phyloP scores from a whole-genome alignment of 2,888 invertebrate genomes.

The Melanchra persicariae region DNA sequence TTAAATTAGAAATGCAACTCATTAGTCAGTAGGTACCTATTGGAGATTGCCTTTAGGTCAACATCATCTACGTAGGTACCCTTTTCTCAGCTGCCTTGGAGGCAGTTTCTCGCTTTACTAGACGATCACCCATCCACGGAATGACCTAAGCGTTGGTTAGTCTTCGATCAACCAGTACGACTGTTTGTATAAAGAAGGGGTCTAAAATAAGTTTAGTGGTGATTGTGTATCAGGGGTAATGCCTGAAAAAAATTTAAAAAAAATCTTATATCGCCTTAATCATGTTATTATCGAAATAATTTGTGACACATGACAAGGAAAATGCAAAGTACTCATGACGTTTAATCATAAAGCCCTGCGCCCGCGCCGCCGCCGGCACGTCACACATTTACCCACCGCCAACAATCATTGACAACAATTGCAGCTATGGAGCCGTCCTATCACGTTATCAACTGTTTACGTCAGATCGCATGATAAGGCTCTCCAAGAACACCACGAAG shows the following conservation, averaged over 20 bases:
- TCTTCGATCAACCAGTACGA: too few relatives aligned
- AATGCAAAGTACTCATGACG: neutral
- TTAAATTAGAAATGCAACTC: neutral
- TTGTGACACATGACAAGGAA: neutral
- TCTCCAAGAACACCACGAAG: constrained; percentile 64
- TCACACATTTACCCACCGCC: constrained; percentile 27
- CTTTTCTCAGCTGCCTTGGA: too few relatives aligned
- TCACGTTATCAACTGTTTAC: constrained; percentile 62
- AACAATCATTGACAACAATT: constrained; percentile 55
- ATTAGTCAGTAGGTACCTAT: neutral
- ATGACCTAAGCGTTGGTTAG: too few relatives aligned
- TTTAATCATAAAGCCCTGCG: neutral
- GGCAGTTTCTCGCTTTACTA: too few relatives aligned
- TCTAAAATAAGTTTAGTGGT: too few relatives aligned
- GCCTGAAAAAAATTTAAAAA: neutral
- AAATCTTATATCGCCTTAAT: neutral
- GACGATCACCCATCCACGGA: too few relatives aligned
- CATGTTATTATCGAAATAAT: neutral
- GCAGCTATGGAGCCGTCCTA: constrained; percentile 47
- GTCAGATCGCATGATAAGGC: constrained; percentile 68
- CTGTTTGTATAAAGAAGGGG: too few relatives aligned
- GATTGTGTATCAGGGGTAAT: neutral
- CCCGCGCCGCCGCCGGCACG: neutral
- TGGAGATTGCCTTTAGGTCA: too few relatives aligned
- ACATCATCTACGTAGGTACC: too few relatives aligned